These are phyloP conservation scores for Eciton burchellii DNA, from an alignment of 1,140 invertebrate genomes.

Conservation along the genomic window DNA sequence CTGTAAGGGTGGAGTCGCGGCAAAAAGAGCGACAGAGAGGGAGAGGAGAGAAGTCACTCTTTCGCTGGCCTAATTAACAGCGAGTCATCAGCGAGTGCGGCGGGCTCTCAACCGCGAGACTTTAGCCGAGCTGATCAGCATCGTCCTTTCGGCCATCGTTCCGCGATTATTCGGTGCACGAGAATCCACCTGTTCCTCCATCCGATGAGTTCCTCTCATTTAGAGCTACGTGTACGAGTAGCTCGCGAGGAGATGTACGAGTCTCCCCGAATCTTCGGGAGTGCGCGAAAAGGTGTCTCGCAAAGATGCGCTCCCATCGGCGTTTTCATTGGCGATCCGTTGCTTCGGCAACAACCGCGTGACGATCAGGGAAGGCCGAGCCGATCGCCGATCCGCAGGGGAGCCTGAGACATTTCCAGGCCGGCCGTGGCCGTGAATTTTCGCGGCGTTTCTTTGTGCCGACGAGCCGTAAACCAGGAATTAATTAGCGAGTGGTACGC, in stretches of 20 bases:
- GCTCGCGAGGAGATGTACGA: too few relatives aligned
- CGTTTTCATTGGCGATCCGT: too few relatives aligned
- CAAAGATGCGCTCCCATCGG: too few relatives aligned
- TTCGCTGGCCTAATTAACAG: constrained; percentile 30
- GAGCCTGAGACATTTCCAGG: constrained; percentile 2
- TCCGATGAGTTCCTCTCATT: too few relatives aligned
- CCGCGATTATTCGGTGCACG: too few relatives aligned
- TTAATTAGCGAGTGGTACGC: constrained; percentile 62
- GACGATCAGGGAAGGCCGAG: too few relatives aligned
- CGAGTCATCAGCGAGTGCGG: background rate
- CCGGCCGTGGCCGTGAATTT: constrained; percentile 5
- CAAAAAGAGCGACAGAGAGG: background rate
- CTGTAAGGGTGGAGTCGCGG: constrained; percentile 50
- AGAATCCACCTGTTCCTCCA: too few relatives aligned
- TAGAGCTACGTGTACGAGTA: too few relatives aligned
- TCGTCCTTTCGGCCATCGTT: too few relatives aligned
- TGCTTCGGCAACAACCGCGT: too few relatives aligned
- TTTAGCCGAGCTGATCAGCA: background rate
- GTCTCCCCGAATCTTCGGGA: too few relatives aligned
- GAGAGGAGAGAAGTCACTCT: constrained; percentile 6
- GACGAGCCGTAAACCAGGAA: constrained; percentile 55
- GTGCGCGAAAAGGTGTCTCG: too few relatives aligned
- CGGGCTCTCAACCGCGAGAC: background rate
- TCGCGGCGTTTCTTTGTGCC: constrained; percentile 15
- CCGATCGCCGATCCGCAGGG: background rate